These are phyloP conservation scores for Mythimna ferrago DNA, from an alignment of 2,888 invertebrate genomes.

Conservation along the genomic window DNA sequence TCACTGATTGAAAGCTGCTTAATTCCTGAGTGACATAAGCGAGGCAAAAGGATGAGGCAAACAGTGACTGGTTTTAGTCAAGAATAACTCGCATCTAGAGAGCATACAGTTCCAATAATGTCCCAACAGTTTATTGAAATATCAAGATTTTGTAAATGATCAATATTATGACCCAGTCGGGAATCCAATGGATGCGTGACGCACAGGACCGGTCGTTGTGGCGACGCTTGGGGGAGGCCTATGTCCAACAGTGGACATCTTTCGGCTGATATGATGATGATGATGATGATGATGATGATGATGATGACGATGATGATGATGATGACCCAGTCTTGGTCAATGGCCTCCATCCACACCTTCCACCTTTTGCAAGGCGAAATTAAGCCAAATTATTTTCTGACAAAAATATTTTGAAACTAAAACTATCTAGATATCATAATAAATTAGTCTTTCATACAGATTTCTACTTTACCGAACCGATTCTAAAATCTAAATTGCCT, in stretches of 20 bases:
- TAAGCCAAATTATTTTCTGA: not conserved
- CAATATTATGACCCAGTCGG: not conserved
- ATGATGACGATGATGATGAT: too few relatives aligned
- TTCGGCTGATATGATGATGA: too few relatives aligned
- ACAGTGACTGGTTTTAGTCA: not conserved
- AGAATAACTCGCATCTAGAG: too few relatives aligned
- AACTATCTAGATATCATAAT: not conserved
- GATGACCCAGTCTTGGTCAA: not conserved
- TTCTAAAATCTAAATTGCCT: not conserved
- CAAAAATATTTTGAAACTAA: not conserved
- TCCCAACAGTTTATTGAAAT: too few relatives aligned
- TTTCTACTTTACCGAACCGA: constrained; percentile 2
- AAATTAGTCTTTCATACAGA: not conserved
- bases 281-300: too few relatives aligned
- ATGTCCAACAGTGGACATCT: too few relatives aligned
- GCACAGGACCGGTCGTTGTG: too few relatives aligned
- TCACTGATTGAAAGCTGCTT: too few relatives aligned
- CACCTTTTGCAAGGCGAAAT: not conserved
- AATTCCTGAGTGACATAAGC: too few relatives aligned
- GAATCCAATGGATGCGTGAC: too few relatives aligned
- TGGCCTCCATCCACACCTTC: not conserved
- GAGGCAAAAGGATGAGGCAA: not conserved
- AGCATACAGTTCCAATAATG: too few relatives aligned
- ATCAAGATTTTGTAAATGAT: not conserved
- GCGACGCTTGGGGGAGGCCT: too few relatives aligned